Conservation (phyloP, 2,113 vertebrate genomes). For the Syrmaticus mikado region DNA sequence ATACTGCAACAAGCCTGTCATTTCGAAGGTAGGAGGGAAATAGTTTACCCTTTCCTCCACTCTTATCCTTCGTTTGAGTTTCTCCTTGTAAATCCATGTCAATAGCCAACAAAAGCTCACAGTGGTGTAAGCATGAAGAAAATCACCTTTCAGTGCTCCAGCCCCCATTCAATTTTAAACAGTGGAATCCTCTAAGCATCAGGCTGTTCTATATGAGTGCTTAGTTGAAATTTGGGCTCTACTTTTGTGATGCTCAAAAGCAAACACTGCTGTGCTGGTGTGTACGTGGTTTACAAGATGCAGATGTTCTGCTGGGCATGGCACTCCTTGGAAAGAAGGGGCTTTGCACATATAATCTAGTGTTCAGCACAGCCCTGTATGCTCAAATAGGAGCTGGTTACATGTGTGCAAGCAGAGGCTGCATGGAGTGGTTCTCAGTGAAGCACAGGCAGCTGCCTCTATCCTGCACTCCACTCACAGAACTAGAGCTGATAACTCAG, state of each 20-base stretch:
- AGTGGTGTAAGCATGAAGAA: background rate
- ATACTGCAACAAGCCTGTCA: background rate
- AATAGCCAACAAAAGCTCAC: background rate
- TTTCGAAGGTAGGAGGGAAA: constrained; percentile 14
- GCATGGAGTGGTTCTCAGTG: fast-evolving
- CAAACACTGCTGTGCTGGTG: background rate
- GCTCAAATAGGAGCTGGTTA: background rate
- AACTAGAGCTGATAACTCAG: background rate
- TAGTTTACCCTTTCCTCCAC: background rate
- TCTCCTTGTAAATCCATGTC: constrained; percentile 15
- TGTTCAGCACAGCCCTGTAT: background rate
- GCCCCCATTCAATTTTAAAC: background rate
- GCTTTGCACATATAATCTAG: background rate
- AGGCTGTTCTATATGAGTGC: background rate
- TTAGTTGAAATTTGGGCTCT: background rate
- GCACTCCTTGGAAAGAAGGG: background rate
- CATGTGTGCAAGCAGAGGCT: background rate
- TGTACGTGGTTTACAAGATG: background rate
- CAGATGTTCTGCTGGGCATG: background rate
- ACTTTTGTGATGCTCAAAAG: background rate
- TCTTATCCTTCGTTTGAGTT: constrained; percentile 6
- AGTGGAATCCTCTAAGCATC: background rate
- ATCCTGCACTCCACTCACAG: background rate
- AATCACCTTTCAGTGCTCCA: background rate
- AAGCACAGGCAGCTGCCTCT: background rate